Conservation (phyloP, 2,113 vertebrate genomes). For the Xenus cinereus region DNA sequence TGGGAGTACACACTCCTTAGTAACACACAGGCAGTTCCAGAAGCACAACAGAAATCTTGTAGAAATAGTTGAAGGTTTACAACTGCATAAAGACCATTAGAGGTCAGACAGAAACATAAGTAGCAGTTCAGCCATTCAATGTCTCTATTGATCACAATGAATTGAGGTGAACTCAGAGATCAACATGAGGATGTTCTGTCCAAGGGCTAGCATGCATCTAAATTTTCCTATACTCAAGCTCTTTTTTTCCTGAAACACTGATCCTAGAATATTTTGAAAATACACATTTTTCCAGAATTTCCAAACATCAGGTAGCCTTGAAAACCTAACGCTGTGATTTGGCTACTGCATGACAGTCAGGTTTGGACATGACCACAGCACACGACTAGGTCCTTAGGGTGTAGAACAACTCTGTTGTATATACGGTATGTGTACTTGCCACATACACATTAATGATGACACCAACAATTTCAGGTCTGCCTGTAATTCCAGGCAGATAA, state of each 20-base stretch:
- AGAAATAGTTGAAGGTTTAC: not conserved
- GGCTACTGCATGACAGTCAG: not conserved
- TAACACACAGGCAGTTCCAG: not conserved
- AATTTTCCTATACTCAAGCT: not conserved
- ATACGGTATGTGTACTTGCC: not conserved
- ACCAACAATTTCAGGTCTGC: not conserved
- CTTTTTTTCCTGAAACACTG: not conserved
- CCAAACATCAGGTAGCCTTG: not conserved
- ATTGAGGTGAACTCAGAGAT: not conserved
- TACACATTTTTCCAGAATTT: not conserved
- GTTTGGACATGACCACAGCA: not conserved
- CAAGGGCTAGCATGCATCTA: not conserved
- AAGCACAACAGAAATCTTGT: not conserved
- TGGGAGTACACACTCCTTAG: not conserved
- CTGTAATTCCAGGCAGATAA: not conserved
- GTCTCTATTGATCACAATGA: not conserved
- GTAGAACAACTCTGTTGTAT: not conserved
- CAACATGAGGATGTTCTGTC: not conserved
- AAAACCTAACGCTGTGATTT: not conserved
- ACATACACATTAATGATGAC: not conserved
- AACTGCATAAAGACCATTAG: not conserved
- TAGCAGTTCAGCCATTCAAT: not conserved
- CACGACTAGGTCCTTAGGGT: not conserved
- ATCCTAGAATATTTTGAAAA: not conserved
- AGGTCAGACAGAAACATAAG: not conserved